Evolutionary conservation across 2,113 vertebrate species (phyloP).

Genomic region (Hemichromis elongatus): DNA sequence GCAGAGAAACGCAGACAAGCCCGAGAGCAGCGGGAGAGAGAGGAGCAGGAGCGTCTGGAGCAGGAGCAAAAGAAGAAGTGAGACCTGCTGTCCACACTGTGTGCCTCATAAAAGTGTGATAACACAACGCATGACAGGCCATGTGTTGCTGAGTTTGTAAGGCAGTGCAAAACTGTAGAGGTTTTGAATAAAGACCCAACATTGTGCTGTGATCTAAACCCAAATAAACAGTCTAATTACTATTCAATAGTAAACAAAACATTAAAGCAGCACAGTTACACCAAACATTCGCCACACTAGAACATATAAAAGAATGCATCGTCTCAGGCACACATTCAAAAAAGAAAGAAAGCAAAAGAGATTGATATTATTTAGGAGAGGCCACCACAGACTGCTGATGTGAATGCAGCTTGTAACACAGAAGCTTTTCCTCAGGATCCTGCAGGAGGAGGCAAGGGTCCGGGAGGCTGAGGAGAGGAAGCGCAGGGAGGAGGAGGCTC

Average conservation of each 20-base stretch:
- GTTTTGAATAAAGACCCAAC: background rate
- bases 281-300: background rate
- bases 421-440: slow-evolving; percentile 54
- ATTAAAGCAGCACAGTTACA: background rate
- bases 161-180: background rate
- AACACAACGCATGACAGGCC: accelerated
- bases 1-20: slow-evolving; percentile 90
- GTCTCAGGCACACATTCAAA: background rate
- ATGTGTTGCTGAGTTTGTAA: background rate
- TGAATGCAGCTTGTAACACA: accelerated
- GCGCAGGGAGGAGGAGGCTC: slow-evolving; percentile 78
- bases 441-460: slow-evolving; percentile 79
- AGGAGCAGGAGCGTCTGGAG: slow-evolving; percentile 86
- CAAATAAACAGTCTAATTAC: background rate
- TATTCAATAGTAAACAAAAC: background rate
- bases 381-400: accelerated
- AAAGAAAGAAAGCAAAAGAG: background rate
- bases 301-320: background rate
- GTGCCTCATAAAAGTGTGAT: background rate
- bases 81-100: slow-evolving; percentile 9
- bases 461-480: slow-evolving; percentile 80
- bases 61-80: slow-evolving; percentile 85
- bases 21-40: slow-evolving; percentile 87
- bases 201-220: background rate
- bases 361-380: background rate